phyloP scores from a whole-genome alignment of 2,113 vertebrate genomes.

The Mustela nigripes region DNA sequence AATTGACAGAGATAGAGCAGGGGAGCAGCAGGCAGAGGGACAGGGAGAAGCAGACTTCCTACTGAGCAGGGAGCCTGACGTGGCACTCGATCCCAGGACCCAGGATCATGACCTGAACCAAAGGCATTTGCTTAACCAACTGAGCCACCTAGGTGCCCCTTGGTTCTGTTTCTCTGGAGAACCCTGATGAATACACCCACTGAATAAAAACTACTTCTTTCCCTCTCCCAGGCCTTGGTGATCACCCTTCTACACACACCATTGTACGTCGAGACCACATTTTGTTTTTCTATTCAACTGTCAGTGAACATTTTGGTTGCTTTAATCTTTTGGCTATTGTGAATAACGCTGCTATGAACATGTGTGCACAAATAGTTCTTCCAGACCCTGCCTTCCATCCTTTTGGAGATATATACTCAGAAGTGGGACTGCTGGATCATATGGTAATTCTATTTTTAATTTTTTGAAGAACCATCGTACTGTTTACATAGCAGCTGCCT shows the following conservation, averaged over 20 bases:
- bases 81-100: no score
- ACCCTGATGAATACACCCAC: not conserved
- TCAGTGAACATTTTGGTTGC: not conserved
- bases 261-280: not conserved
- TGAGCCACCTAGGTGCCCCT: no score
- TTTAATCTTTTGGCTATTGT: not conserved
- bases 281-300: not conserved
- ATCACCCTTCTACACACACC: not conserved
- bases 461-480: not conserved
- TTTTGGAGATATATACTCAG: not conserved
- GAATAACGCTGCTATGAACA: not conserved
- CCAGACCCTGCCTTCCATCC: not conserved
- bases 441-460: slow-evolving; percentile 11
- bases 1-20: no score
- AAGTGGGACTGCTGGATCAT: not conserved
- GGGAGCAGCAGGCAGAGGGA: no score
- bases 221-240: not conserved
- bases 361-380: not conserved
- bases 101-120: no score
- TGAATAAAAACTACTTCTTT: not conserved
- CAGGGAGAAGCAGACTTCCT: no score
- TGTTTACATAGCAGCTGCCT: not conserved
- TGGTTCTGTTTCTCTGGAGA: not conserved
- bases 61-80: no score
- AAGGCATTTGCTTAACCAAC: no score